A percentile compares a stretch with the other conserved stretches of the same genome.
These are phyloP conservation scores for Eufriesea mexicana DNA, from an alignment of 1,140 invertebrate genomes.

Conservation along the genomic window DNA sequence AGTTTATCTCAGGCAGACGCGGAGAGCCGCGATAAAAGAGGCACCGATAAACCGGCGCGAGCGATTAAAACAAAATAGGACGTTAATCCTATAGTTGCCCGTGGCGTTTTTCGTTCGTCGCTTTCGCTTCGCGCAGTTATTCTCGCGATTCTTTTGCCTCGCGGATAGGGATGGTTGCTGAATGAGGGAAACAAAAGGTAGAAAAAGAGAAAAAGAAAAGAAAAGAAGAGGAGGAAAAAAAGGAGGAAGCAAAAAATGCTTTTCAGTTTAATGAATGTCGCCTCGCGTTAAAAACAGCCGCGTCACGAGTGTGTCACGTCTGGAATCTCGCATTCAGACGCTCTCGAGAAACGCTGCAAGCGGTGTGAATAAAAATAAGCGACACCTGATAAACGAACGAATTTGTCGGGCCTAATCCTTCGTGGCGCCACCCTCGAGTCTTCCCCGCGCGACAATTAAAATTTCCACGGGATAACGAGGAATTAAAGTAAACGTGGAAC, in stretches of 20 bases:
- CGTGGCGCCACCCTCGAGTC: background rate
- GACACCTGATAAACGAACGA: background rate
- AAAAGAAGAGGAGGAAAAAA: background rate
- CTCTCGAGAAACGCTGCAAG: background rate
- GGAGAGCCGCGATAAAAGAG: background rate
- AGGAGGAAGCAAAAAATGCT: slow-evolving; percentile 11
- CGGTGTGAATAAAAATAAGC: slow-evolving; percentile 3
- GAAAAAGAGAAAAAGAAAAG: background rate
- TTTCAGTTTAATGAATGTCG: slow-evolving; percentile 51
- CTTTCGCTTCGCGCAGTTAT: slow-evolving; percentile 9
- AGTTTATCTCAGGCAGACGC: background rate
- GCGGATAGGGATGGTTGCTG: background rate
- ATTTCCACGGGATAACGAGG: background rate
- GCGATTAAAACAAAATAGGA: slow-evolving; percentile 27
- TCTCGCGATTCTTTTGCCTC: slow-evolving; percentile 31
- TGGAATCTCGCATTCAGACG: slow-evolving; percentile 22
- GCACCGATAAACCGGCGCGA: background rate
- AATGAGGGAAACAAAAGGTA: background rate
- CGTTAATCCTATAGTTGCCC: slow-evolving; percentile 13
- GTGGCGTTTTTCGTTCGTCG: slow-evolving; percentile 10
- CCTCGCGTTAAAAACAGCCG: slow-evolving; percentile 35
- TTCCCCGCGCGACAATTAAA: background rate
- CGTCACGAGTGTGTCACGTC: slow-evolving; percentile 37
- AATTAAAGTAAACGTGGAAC: background rate
- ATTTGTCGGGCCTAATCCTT: background rate